Base-by-base conservation (phyloP, 64 coral and sea anemone genomes). In the Exaiptasia diaphana region DNA sequence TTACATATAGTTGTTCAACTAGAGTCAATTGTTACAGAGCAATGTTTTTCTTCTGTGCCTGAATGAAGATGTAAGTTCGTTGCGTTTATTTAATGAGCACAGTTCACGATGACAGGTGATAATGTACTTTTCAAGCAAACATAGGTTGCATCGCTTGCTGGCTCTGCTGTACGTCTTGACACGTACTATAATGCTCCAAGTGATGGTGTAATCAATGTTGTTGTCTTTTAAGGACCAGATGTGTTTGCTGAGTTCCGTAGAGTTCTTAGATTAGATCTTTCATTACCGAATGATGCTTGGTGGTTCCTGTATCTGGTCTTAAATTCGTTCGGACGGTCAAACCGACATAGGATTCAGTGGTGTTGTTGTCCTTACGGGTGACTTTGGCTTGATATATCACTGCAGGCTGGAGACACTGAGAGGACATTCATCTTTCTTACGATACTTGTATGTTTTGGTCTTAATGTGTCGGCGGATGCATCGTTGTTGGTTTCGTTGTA, bases 241-340 rank as follows among this genome's bases (percentile, higher is more conserved):
- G 30, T 67, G 30, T 7, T 67, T 67, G 21, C 77, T 81, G 2
- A 81, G 39, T 42, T 81, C 57, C 1, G 79, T 82, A 35, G 79
- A 82, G 41, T 82, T 82, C 53, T 36, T 82, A 49, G 79, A 82
- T 29, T 72, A n/a, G n/a, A n/a, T n/a, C n/a, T 72, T 11, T 9
- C 68, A 22, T 72, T 44, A 22, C 39, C 5, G 39, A 72, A 72
- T 43, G 52, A 59, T 70, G 67, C 20, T 38, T 14, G 14, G 33
- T 70, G 40, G 25, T 54, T 82, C 50, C 41, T 68, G 25, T 68
- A 69, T 21, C 79, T n/a, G 9, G 63, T 82, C 18, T 82, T 68
- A 53, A 82, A 82, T 1, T 82, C 79, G 29, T 53, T 82, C 31
- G n/a, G n/a, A 68, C 62, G 21, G 79, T 82, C 5, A 53, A 50